phyloP scores from a whole-genome alignment of 1,140 invertebrate species.

The Drosophila dunni region DNA sequence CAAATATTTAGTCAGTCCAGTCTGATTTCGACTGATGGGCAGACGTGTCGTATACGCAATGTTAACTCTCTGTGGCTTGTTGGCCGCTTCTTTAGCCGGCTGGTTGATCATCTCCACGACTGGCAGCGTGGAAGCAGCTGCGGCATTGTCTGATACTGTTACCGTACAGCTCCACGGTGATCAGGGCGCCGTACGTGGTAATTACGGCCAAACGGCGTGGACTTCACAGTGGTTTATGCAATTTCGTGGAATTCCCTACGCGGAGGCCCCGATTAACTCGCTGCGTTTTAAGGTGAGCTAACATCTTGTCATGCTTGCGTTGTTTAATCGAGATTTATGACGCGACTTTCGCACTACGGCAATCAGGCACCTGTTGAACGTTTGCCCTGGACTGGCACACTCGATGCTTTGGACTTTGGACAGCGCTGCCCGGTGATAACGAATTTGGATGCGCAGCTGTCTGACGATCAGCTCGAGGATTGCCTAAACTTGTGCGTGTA shows the following conservation, averaged over 20 bases:
- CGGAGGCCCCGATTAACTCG: constrained; percentile 68
- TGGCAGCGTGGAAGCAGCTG: constrained; percentile 16
- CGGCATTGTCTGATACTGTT: constrained; percentile 24
- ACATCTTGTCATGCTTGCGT: constrained; percentile 24
- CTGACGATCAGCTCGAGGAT: constrained; percentile 75
- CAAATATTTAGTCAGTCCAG: constrained; percentile 2
- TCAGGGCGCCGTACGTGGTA: constrained; percentile 85
- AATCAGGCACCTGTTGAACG: constrained; percentile 65
- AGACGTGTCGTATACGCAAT: constrained; percentile 65
- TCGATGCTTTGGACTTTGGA: constrained; percentile 67
- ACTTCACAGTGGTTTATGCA: constrained; percentile 71
- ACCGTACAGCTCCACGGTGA: constrained; percentile 65
- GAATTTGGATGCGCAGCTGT: constrained; percentile 41
- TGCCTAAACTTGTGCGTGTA: constrained; percentile 79
- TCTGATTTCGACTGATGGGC: constrained; percentile 58
- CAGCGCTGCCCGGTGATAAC: constrained; percentile 80
- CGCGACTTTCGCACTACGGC: neutral
- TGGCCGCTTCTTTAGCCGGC: constrained; percentile 32
- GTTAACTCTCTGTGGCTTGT: constrained; percentile 57
- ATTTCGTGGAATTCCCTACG: constrained; percentile 81
- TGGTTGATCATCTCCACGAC: constrained; percentile 45
- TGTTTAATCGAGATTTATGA: constrained; percentile 49
- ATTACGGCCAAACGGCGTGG: constrained; percentile 69
- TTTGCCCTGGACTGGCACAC: constrained; percentile 58
- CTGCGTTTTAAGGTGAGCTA: constrained; percentile 72